Conservation (phyloP, 2,113 vertebrate species). For the Malaclemys terrapin region DNA sequence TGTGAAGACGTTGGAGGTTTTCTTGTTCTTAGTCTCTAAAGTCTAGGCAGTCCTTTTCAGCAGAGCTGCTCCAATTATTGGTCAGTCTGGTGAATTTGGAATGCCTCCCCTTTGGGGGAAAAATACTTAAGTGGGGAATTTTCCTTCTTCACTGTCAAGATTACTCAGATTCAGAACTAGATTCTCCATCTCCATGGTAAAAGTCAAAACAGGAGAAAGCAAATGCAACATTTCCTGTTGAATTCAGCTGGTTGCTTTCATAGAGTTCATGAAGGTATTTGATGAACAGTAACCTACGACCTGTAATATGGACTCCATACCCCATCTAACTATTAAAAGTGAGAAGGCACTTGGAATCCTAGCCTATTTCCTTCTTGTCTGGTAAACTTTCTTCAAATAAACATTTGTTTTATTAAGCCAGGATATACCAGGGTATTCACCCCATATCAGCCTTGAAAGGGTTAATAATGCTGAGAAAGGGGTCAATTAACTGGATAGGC, state of each 20-base stretch:
- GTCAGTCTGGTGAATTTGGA: background rate
- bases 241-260: background rate
- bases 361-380: too few species aligned
- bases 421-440: too few species aligned
- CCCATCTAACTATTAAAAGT: slow-evolving; percentile 46
- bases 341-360: slow-evolving; percentile 46
- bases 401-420: slow-evolving; percentile 12
- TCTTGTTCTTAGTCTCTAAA: slow-evolving; percentile 39
- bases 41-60: background rate
- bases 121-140: background rate
- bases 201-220: background rate
- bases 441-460: too few species aligned
- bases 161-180: background rate
- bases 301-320: slow-evolving; percentile 46
- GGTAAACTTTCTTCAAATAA: background rate
- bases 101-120: background rate
- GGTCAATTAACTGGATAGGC: too few species aligned
- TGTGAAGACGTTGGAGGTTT: slow-evolving; percentile 44
- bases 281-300: slow-evolving; percentile 3
- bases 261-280: slow-evolving; percentile 14
- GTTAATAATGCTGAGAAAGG: too few species aligned
- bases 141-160: background rate
- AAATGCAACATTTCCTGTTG: background rate
- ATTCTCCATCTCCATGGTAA: fast-evolving
- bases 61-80: background rate